Evolutionary conservation across 2,888 invertebrate genomes (phyloP), one percentile per base, ranked within the genome.

Genomic region (Pterostichus niger): DNA sequence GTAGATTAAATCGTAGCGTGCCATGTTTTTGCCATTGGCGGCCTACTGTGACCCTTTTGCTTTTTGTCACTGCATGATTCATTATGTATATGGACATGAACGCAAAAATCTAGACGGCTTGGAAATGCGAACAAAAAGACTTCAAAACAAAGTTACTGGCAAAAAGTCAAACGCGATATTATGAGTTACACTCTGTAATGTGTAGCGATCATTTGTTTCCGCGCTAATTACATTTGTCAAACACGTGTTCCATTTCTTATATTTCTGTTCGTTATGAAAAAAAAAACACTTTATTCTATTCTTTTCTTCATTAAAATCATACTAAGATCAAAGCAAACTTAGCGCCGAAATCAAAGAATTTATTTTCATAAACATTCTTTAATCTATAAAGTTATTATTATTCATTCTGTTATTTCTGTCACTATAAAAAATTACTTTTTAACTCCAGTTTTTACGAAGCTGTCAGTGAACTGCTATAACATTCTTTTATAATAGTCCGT

Each of bases 41-140:
- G 78, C 78, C 78, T 78, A 78, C 78, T 77, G 78, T 61, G 78
- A 61, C 59, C 78, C 78, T 78, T 78, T 78, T 15, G 78, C 61
- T 78, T 78, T 78, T 78, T 59, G 78, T 78, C 78, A 78, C 59
- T 61, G 59, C 17, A 78, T 78, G 78, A 78, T 78, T 78, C 78
- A 78, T 78, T 78, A 78, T 78, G 56, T 78, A 78, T 78, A 78
- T 78, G 78, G 46, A 78, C 44, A 44, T 15, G 46, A 15, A 78
- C 44, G 52, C 78, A 59, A 61, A 59, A 61, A 44, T 56, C 40
- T 7, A 78, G 56, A 59, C 78, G 46, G 44, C 56, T 52, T 56
- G 76, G 46, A 17, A 52, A 76, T 33, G 52, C 17, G 44, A 59
- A 59, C 78, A 78, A 61, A 78, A 78, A 78, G 61, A 78, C 15